phyloP scores from a whole-genome alignment of 37 sponge, comb jelly and placozoan species.

The Beroe ovata region DNA sequence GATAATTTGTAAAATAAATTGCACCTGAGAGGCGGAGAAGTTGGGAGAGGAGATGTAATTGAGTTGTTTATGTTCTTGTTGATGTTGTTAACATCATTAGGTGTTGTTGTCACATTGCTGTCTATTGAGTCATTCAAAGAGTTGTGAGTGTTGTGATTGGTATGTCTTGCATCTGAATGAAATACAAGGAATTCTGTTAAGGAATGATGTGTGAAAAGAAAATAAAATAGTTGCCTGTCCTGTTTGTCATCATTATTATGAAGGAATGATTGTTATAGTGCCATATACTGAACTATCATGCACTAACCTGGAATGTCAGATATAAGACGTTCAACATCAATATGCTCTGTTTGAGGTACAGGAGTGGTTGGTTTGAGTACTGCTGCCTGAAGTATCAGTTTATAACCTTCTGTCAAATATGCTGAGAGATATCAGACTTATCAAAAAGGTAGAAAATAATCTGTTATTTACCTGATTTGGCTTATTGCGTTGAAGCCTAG shows the following conservation, averaged over 20 bases:
- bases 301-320: slow-evolving; percentile 28
- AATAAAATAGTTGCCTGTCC: background rate
- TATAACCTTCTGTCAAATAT: too few relatives aligned
- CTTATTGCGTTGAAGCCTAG: slow-evolving; percentile 7
- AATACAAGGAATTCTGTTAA: too few relatives aligned
- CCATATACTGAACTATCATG: too few relatives aligned
- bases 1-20: too few relatives aligned
- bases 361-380: background rate
- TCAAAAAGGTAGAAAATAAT: too few relatives aligned
- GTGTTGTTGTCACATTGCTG: background rate
- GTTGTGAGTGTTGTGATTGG: background rate
- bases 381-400: background rate
- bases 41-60: background rate
- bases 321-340: slow-evolving; percentile 28
- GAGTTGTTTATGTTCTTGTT: background rate
- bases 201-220: too few relatives aligned
- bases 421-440: too few relatives aligned
- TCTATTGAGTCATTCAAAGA: background rate
- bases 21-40: background rate
- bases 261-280: too few relatives aligned
- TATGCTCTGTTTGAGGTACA: background rate
- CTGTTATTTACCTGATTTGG: slow-evolving; percentile 1
- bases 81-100: background rate
- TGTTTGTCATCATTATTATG: too few relatives aligned
- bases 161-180: background rate